phyloP scores from a whole-genome alignment of 2,113 vertebrate species.

The Kryptolebias marmoratus region DNA sequence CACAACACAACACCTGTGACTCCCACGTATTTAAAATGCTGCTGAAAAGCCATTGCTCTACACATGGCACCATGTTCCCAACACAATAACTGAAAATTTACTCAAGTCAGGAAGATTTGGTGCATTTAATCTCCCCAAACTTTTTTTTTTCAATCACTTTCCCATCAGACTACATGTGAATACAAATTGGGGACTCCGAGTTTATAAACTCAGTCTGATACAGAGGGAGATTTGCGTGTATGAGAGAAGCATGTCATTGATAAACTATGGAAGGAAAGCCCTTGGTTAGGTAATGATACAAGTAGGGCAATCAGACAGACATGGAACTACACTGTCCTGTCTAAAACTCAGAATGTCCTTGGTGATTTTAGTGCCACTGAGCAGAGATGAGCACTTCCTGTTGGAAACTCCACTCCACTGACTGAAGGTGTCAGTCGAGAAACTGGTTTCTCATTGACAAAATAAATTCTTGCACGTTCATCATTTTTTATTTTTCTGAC shows the following conservation, averaged over 20 bases:
- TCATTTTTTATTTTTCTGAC: background rate
- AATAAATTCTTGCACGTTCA: background rate
- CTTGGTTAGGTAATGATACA: constrained; percentile 33
- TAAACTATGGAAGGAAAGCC: constrained; percentile 28
- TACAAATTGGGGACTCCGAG: background rate
- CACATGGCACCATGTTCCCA: too few species aligned
- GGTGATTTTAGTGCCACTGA: constrained; percentile 6
- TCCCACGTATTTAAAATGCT: background rate
- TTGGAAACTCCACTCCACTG: constrained; percentile 53
- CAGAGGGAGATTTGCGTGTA: background rate
- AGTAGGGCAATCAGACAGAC: background rate
- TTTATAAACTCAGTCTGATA: background rate
- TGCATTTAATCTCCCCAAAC: background rate
- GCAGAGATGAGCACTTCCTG: constrained; percentile 53
- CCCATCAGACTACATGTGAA: background rate
- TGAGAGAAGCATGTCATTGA: too few species aligned
- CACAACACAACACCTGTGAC: too few species aligned
- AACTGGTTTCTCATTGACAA: background rate
- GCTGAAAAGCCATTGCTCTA: too few species aligned
- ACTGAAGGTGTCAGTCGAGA: constrained; percentile 2
- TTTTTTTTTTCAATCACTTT: too few species aligned
- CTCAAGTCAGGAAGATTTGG: background rate
- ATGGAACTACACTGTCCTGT: constrained; percentile 19
- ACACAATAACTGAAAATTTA: background rate
- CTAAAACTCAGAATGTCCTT: constrained; percentile 51